phyloP scores from a whole-genome alignment of 2,113 vertebrate species.

The Charadrius vociferus region DNA sequence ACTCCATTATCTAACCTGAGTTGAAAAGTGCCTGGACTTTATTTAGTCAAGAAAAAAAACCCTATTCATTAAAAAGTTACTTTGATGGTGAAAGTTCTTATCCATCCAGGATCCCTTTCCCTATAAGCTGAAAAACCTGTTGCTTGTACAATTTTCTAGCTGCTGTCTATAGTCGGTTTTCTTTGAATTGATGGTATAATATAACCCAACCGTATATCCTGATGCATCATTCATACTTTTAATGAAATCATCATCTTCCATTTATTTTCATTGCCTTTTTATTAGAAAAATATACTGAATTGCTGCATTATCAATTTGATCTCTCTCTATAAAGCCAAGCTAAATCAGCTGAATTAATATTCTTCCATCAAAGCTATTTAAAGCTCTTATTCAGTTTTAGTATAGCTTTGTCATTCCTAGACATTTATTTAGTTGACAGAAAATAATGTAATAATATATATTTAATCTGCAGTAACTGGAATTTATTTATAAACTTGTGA shows the following conservation, averaged over 20 bases:
- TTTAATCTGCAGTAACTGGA: not conserved
- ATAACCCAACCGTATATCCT: not conserved
- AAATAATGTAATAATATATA: not conserved
- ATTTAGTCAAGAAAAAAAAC: not conserved
- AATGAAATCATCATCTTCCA: not conserved
- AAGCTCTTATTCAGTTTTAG: not conserved
- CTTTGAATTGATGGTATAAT: not conserved
- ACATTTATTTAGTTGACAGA: not conserved
- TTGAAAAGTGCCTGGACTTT: not conserved
- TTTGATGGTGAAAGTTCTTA: not conserved
- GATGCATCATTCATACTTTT: not conserved
- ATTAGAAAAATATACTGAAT: not conserved
- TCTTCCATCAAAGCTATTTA: not conserved
- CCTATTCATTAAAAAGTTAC: not conserved
- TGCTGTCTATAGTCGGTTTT: not conserved
- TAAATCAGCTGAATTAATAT: not conserved
- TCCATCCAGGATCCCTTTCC: fast-evolving
- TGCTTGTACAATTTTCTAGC: not conserved
- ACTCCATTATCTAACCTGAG: not conserved
- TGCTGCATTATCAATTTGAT: not conserved
- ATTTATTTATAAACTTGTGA: not conserved
- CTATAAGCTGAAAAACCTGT: not conserved
- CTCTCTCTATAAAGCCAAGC: not conserved
- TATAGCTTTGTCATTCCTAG: not conserved
- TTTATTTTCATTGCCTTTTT: not conserved